Base-by-base conservation (phyloP, 2,797 vertebrate genomes). In the Harpagifer antarcticus region DNA sequence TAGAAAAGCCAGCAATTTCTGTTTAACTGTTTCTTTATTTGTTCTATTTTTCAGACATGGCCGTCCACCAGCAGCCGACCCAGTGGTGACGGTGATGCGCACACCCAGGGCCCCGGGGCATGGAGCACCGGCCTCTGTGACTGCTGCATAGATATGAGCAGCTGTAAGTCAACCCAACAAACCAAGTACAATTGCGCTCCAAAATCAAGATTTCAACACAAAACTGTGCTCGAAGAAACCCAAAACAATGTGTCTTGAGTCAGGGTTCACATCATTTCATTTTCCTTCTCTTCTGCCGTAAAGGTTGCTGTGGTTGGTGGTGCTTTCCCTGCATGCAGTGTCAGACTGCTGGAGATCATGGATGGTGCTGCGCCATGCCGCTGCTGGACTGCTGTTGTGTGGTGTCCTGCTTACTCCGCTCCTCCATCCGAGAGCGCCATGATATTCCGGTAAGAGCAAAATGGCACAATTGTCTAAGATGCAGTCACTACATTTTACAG, bases 251-350 rank as follows among this genome's bases (percentile, higher is more conserved):
- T 19, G 23, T 37, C 33, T 37, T 2, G 2, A 75, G 49, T 43
- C 43, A 63, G 47, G 50, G 15, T 17, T 61, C 3, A 20, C n/a
- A 5, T 52, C 1, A 40, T 55, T 9, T 23, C 50, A 1, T 16
- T 33, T 17, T 19, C 13, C 27, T 1, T 13, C 6, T 57, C 0
- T 20, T 47, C 16, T 66, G 2, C 12, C 23, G 49, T 37, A 6
- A 27, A 96, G 94, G 94, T 43, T 95, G 94, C 85, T 94, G 87
- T 31, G 92, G 8, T 0, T 1, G 76, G 0, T 95, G 86, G 76
- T 95, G 93, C 68, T 94, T 95, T 55, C 93, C 93, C 0, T 95
- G 94, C 63, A 55, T 95, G 86, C 94, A 95, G 86, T 95, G 94
- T 53, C 74, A 95, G 53, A 93, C 94, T 0, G 91, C 79, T 3